Evolutionary conservation across 2,797 vertebrate genomes (phyloP).

Genomic region (Urosaurus nigricauda): DNA sequence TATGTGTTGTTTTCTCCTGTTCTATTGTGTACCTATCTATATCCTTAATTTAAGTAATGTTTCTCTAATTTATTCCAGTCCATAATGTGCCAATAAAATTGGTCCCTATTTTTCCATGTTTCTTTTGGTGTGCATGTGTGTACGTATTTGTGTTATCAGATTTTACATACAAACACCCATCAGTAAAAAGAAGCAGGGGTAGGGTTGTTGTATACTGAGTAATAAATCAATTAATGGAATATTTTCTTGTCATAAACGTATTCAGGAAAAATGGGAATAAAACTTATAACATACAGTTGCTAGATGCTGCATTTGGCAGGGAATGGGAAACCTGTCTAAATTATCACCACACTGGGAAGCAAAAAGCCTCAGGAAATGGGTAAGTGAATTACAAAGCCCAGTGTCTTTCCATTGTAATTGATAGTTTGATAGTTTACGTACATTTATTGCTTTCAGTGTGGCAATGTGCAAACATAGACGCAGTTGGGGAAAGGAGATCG

Average conservation of each 20-base stretch:
- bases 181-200: not conserved
- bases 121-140: conserved; percentile 11
- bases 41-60: conserved; percentile 29
- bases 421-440: conserved; percentile 40
- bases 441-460: conserved; percentile 61
- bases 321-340: conserved; percentile 68
- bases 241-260: conserved; percentile 18
- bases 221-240: conserved; percentile 34
- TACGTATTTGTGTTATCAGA: not conserved
- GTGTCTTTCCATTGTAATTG: conserved; percentile 70
- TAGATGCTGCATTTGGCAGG: conserved; percentile 29
- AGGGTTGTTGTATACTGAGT: conserved; percentile 1
- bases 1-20: conserved; percentile 8
- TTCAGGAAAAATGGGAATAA: conserved; percentile 64
- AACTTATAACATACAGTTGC: conserved; percentile 51
- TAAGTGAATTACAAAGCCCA: conserved; percentile 66
- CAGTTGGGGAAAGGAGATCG: conserved; percentile 35
- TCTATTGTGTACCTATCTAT: not conserved
- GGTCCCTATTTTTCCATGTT: conserved; percentile 22
- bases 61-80: conserved; percentile 16
- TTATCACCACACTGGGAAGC: conserved; percentile 65
- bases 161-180: not conserved
- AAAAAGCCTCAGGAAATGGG: conserved; percentile 45
- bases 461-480: conserved; percentile 60
- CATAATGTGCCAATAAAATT: not conserved